A percentile compares a stretch with the other conserved stretches of the same genome.
Conservation (phyloP, 2,888 invertebrate species). For the Lomographa bimaculata region DNA sequence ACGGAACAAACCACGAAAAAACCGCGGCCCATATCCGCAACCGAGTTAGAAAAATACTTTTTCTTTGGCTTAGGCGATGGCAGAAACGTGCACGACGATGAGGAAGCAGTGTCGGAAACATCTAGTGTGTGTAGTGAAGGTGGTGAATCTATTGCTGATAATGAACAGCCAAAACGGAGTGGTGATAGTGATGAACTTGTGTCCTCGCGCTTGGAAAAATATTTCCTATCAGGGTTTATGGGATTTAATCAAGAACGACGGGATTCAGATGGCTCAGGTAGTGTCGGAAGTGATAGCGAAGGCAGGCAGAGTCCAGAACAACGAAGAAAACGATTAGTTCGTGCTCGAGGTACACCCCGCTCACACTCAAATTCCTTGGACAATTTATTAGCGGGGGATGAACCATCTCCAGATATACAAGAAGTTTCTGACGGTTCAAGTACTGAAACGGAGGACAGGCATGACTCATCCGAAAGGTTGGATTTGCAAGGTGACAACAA, state of each 20-base stretch:
- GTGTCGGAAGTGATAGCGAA: conserved; percentile 95
- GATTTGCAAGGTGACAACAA: conserved; percentile 93
- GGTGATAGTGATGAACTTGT: conserved; percentile 89
- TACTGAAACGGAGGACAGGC: conserved; percentile 88
- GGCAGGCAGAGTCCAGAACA: conserved; percentile 95
- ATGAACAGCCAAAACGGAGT: conserved; percentile 80
- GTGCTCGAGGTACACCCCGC: conserved; percentile 92
- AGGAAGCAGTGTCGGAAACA: conserved; percentile 90
- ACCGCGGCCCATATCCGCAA: conserved; percentile 88
- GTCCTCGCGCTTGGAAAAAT: conserved; percentile 93
- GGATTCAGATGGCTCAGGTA: conserved; percentile 92
- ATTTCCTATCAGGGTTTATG: conserved; percentile 94
- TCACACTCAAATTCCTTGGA: conserved; percentile 93
- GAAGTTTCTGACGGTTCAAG: conserved; percentile 90
- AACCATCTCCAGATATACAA: conserved; percentile 76
- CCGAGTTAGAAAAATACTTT: conserved; percentile 95
- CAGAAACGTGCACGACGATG: conserved; percentile 79
- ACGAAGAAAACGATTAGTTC: conserved; percentile 90
- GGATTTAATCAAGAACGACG: conserved; percentile 90
- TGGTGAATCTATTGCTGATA: conserved; percentile 87
- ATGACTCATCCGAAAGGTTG: conserved; percentile 86
- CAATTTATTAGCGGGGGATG: conserved; percentile 87
- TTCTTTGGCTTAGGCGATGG: conserved; percentile 93
- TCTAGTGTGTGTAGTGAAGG: conserved; percentile 94
- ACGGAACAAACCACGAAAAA: conserved; percentile 86